A percentile compares a stretch with the other conserved stretches of the same genome.
Conservation (phyloP, 35 echinoderm and acorn worm species). For the Ptychodera flava region DNA sequence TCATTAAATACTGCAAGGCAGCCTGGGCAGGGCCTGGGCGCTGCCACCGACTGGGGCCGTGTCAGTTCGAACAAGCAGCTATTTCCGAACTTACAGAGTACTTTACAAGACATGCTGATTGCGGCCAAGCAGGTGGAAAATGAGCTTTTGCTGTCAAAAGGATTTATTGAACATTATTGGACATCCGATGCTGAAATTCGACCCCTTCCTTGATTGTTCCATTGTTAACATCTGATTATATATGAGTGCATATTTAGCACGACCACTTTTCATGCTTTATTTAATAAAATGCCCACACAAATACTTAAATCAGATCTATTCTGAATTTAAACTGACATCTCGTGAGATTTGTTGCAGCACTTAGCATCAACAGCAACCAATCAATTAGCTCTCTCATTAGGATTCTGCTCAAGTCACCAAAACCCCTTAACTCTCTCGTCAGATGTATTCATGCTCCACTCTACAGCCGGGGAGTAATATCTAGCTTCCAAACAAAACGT, state of each 20-base stretch:
- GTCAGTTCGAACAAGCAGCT: background rate
- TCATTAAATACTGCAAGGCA: background rate
- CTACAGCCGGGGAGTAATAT: too few relatives aligned
- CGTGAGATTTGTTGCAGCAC: background rate
- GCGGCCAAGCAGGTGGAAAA: background rate
- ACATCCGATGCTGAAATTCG: background rate
- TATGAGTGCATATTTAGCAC: background rate
- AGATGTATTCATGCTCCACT: too few relatives aligned
- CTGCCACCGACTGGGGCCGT: background rate
- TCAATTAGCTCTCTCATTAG: background rate
- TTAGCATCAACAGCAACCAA: background rate
- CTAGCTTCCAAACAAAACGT: too few relatives aligned
- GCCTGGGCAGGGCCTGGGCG: background rate
- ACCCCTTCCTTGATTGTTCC: background rate
- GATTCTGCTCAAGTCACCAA: background rate
- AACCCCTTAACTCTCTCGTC: too few relatives aligned
- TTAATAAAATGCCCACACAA: background rate
- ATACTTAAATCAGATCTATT: background rate
- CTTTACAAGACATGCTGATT: background rate
- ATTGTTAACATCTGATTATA: background rate
- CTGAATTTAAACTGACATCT: slow-evolving; percentile 1
- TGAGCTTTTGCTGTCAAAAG: background rate
- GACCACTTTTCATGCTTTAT: background rate
- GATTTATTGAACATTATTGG: background rate
- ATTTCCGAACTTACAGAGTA: background rate